Conservation (phyloP, 2,888 invertebrate species). For the Mimachlamys varia region DNA sequence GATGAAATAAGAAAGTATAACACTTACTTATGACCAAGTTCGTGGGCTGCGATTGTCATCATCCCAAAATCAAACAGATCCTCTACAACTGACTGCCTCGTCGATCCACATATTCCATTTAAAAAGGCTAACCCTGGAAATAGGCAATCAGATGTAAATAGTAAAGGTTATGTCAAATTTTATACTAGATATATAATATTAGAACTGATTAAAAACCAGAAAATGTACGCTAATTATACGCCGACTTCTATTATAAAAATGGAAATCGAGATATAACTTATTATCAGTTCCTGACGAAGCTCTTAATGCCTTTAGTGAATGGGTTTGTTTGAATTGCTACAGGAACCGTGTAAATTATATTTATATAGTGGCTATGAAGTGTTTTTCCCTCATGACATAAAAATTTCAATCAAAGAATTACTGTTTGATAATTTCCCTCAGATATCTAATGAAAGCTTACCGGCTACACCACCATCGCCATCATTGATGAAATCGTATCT, state of each 20-base stretch:
- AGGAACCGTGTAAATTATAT: too few relatives aligned
- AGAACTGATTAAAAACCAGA: too few relatives aligned
- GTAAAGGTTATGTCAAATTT: too few relatives aligned
- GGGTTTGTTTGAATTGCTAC: too few relatives aligned
- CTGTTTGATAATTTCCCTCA: not conserved
- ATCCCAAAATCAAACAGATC: slow-evolving; percentile 63
- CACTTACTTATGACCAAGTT: slow-evolving; percentile 72
- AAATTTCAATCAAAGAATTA: not conserved
- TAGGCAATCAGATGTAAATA: not conserved
- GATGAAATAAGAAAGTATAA: not conserved
- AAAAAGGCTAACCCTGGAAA: slow-evolving; percentile 68
- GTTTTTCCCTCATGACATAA: too few relatives aligned
- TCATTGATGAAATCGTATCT: slow-evolving; percentile 58
- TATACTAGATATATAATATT: too few relatives aligned
- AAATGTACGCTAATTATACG: too few relatives aligned
- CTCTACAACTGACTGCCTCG: slow-evolving; percentile 68
- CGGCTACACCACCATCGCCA: slow-evolving; percentile 50
- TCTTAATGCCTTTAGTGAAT: too few relatives aligned
- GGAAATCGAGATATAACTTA: too few relatives aligned
- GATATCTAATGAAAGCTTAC: slow-evolving; percentile 44
- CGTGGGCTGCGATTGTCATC: slow-evolving; percentile 68
- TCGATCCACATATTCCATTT: slow-evolving; percentile 60
- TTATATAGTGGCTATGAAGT: too few relatives aligned
- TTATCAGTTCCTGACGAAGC: too few relatives aligned
- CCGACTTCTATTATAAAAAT: too few relatives aligned